Conservation (phyloP, 2,113 vertebrate species). For the Uria lomvia region DNA sequence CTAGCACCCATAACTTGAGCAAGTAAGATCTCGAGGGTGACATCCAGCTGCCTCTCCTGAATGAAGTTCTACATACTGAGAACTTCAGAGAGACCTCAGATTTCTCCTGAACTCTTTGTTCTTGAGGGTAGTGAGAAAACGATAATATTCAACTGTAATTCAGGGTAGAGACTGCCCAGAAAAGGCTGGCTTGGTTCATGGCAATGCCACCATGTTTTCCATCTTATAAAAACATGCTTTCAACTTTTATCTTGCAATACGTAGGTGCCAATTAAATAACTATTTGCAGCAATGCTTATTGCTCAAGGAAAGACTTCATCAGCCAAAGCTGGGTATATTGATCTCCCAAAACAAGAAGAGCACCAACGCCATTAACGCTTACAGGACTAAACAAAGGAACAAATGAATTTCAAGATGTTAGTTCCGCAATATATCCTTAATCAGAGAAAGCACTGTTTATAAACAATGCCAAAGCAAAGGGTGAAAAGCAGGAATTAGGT, state of each 20-base stretch:
- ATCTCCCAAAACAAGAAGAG: not conserved
- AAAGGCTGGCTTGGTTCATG: not conserved
- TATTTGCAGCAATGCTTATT: not conserved
- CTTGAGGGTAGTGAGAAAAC: not conserved
- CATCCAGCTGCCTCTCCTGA: not conserved
- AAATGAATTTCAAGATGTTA: not conserved
- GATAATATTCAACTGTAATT: not conserved
- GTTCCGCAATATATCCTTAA: not conserved
- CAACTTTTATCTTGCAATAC: not conserved
- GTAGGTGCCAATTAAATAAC: not conserved
- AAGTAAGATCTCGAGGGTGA: not conserved
- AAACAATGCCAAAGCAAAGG: not conserved
- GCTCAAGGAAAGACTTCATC: not conserved
- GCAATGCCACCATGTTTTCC: not conserved
- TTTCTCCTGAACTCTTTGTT: not conserved
- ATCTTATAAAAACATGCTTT: not conserved
- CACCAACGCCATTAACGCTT: not conserved
- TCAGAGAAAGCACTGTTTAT: not conserved
- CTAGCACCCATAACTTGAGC: not conserved
- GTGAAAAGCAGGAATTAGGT: not conserved
- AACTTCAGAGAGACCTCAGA: not conserved
- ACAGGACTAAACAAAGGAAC: not conserved
- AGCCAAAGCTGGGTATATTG: not conserved
- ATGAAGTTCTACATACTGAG: not conserved
- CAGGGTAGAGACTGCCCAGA: not conserved